phyloP scores from a whole-genome alignment of 2,888 invertebrate genomes.

The Heliconius erato region DNA sequence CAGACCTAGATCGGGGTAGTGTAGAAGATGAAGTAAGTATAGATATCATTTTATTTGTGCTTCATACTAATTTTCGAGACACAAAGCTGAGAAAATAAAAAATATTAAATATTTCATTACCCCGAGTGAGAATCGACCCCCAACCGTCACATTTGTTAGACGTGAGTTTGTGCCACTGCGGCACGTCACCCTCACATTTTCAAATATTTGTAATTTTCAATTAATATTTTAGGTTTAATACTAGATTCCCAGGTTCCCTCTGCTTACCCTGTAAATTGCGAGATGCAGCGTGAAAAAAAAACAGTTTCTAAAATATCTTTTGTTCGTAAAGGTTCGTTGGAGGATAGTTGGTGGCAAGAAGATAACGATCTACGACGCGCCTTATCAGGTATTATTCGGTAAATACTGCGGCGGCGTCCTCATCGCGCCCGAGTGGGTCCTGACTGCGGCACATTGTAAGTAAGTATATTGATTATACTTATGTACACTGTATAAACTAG shows the following conservation, averaged over 20 bases:
- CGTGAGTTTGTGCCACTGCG: too few relatives aligned
- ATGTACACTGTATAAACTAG: not conserved
- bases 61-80: not conserved
- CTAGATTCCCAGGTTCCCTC: not conserved
- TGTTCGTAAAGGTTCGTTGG: conserved; percentile 60
- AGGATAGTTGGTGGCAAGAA: conserved; percentile 75
- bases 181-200: too few relatives aligned
- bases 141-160: too few relatives aligned
- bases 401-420: conserved; percentile 74
- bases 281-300: too few relatives aligned
- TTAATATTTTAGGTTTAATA: not conserved
- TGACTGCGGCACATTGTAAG: conserved; percentile 81
- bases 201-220: too few relatives aligned
- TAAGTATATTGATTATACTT: conserved; percentile 56
- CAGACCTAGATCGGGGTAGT: not conserved
- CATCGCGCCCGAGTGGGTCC: conserved; percentile 75
- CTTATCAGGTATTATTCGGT: conserved; percentile 76
- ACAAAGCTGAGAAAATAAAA: too few relatives aligned
- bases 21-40: conserved; percentile 29
- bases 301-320: not conserved
- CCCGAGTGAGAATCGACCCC: too few relatives aligned
- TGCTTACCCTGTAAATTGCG: too few relatives aligned
- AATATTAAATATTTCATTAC: too few relatives aligned
- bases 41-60: not conserved
- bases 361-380: conserved; percentile 66